Evolutionary conservation across 2,113 vertebrate genomes (phyloP).

Genomic region (Madoqua kirkii): DNA sequence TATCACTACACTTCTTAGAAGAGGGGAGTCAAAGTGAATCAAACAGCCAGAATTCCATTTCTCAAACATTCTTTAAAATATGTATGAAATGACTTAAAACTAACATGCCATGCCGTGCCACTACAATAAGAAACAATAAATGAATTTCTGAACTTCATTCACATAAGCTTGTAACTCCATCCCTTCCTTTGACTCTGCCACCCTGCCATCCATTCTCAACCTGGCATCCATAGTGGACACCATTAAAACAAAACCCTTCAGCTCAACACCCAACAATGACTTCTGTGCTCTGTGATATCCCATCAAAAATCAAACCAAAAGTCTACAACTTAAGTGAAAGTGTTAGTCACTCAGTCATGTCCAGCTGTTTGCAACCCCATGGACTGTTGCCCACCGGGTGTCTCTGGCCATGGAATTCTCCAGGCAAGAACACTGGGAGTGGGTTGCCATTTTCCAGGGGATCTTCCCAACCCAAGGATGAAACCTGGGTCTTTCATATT

Average conservation of each 20-base stretch:
- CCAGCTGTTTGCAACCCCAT: not conserved
- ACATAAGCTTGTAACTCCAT: accelerated
- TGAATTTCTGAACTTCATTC: not conserved
- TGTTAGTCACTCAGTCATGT: not conserved
- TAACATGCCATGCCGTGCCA: not conserved
- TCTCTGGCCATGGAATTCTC: not conserved
- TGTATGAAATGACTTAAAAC: not conserved
- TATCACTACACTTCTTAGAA: not conserved
- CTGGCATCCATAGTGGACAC: accelerated
- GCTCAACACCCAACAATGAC: not conserved
- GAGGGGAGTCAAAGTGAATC: not conserved
- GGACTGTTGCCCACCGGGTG: not conserved
- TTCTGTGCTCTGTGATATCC: not conserved
- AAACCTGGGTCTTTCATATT: not conserved
- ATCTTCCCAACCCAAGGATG: not conserved
- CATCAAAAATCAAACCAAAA: not conserved
- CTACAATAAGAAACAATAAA: not conserved
- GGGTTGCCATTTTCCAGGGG: not conserved
- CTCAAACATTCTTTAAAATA: not conserved
- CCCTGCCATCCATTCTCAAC: not conserved
- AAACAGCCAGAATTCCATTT: not conserved
- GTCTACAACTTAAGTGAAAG: not conserved
- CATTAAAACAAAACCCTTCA: not conserved
- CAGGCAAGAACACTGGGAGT: not conserved
- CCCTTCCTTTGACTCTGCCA: accelerated